Evolutionary conservation across 2,888 invertebrate species (phyloP).

Genomic region (Steinernema hermaphroditum): DNA sequence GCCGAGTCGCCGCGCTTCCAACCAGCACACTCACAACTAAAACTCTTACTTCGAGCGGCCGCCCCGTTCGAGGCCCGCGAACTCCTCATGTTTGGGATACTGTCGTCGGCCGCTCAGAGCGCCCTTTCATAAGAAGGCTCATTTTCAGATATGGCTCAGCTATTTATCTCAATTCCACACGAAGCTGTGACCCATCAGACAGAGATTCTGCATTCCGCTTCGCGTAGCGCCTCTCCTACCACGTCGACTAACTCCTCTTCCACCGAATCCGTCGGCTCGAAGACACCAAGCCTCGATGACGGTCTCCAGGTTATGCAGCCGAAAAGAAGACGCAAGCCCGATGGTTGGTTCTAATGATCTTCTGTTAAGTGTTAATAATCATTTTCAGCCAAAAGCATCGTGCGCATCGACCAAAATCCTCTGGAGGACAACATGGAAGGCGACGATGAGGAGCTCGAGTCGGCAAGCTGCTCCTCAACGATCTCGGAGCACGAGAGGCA

Average conservation of each 20-base stretch:
- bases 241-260: not conserved
- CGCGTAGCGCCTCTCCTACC: slow-evolving; percentile 5
- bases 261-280: not conserved
- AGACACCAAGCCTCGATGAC: not conserved
- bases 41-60: slow-evolving; percentile 18
- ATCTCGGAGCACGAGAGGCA: slow-evolving; percentile 4
- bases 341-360: not conserved
- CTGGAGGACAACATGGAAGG: not conserved
- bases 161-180: slow-evolving; percentile 3
- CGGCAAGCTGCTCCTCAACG: not conserved
- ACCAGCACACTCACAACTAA: slow-evolving; percentile 24
- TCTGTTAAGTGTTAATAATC: not conserved
- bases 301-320: not conserved
- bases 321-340: slow-evolving; percentile 1
- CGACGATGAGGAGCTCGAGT: slow-evolving; percentile 11
- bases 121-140: not conserved
- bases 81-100: not conserved
- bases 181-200: not conserved
- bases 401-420: slow-evolving; percentile 4
- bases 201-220: not conserved
- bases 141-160: slow-evolving; percentile 23
- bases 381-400: not conserved
- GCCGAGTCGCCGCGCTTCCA: slow-evolving; percentile 4
- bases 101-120: not conserved
- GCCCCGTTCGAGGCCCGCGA: not conserved